Base-by-base conservation (phyloP, 2,113 vertebrate species). In the Lepidothrix coronata region DNA sequence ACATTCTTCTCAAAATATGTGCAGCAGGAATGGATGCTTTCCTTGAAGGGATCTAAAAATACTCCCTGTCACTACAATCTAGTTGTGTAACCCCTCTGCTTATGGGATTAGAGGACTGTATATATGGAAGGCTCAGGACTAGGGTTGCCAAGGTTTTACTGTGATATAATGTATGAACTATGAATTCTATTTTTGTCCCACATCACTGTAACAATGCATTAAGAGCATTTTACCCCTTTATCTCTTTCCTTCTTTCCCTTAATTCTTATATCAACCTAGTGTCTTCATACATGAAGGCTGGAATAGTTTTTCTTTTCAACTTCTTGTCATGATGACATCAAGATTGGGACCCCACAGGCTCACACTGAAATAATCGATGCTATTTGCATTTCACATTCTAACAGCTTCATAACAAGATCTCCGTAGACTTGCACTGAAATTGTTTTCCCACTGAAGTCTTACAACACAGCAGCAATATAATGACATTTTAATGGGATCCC, bases 401-500 rank as follows among this genome's bases (percentile, higher is more conserved):
- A 93, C 89, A 73, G 87, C 91, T 96, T 97, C 92, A 94, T 94
- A 96, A 96, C 89, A 96, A 96, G 88, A 96, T 95, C 93, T 96
- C 94, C 89, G 59, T 80, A 96, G 97, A 92, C 77, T 96, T 97
- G 77, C 59, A 44, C 43, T 91, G 91, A 96, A 96, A 95, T 96
- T 96, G 93, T 97, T 96, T 97, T 95, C 88, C 91, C 79, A 91
- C 85, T 84, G 81, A 95, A 96, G 79, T 93, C 96, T 96, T 90
- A 77, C 59, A 96, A 97, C 79, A 86, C 73, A 83, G 79, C 72
- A 73, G 93, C 80, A 95, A 86, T 89, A 97, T 96, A 95, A 97
- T 89, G 94, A 96, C 92, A 96, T 96, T 95, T 97, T 96, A 97
- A 97, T 97, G 92, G 94, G 88, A 95, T 97, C 95, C 88, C 96